Evolutionary conservation across 2,888 invertebrate species (phyloP), one percentile per base, ranked within the genome.

Genomic region (Cheilosia pagana): DNA sequence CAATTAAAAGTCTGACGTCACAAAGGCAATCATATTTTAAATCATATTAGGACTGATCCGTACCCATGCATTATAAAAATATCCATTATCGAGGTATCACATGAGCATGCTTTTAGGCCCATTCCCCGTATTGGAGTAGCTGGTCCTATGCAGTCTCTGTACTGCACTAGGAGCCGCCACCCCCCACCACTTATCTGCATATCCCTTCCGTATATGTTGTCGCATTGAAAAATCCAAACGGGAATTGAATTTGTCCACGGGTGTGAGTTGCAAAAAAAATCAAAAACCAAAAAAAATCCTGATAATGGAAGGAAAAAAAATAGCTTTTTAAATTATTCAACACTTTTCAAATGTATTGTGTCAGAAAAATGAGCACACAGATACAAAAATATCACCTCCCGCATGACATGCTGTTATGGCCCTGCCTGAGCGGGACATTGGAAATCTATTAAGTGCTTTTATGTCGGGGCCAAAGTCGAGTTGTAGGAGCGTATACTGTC

Each of bases 281-380:
- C 0, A 1, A 3, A 8, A 55, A 31, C 5, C 28, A 68, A 63
- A 70, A 65, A 52, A 39, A 28, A 45, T 53, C 48, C 10, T 23
- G 45, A 72, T 55, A 63, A 68, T 68, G 62, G 57, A 60, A 67
- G 41, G 12, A 28, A 70, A 72, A 75, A 78, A 67, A 65, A 59
- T 50, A n/a, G 50, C 52, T 65, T 74, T 74, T 75, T 81, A 75
- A 85, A 85, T 78, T 85, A 85, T 85, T 81, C 85, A 85, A 75
- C 75, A 76, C 67, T 81, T 81, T 86, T 76, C 81, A 86, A 86
- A 81, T 72, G 76, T 68, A 78, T 68, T 81, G 76, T 86, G 62
- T 71, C 41, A 59, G 28, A 70, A 75, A 78, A 75, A 74, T 59
- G 31, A 79, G 39, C 35, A 41, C 57, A 77, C 39, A 50, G 53